Percentiles rank a stretch among this genome's conserved stretches.
Evolutionary conservation across 2,797 vertebrate species (phyloP).

Genomic region (Emys orbicularis): DNA sequence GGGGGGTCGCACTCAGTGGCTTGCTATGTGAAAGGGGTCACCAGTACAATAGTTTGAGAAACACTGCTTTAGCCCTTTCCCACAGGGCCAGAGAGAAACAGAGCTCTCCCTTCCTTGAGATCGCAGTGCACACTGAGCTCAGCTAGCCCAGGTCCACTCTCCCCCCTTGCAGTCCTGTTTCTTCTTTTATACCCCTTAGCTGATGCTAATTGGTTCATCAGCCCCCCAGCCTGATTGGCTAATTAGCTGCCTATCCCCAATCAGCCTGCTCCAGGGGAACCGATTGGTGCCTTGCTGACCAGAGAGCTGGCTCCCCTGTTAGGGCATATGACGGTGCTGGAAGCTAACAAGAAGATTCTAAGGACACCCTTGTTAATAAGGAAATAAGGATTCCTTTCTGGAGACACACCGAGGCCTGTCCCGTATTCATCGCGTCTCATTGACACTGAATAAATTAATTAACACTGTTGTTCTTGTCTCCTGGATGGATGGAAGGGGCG

Average conservation of each 20-base stretch:
- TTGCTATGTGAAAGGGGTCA: too few relatives aligned
- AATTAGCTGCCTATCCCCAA: neutral
- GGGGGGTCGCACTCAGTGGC: too few relatives aligned
- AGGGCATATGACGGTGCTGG: neutral
- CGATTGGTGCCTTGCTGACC: neutral
- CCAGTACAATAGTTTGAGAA: too few relatives aligned
- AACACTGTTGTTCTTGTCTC: neutral
- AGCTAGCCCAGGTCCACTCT: neutral
- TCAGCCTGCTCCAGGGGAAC: neutral
- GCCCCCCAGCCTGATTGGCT: neutral
- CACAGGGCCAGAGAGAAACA: neutral
- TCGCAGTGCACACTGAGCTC: neutral
- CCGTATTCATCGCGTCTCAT: accelerated
- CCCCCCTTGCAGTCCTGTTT: neutral
- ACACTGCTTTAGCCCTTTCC: neutral
- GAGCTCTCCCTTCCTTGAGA: neutral
- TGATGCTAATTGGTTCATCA: neutral
- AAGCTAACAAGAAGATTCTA: neutral
- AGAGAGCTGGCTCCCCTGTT: neutral
- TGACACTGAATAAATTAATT: neutral
- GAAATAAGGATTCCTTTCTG: neutral
- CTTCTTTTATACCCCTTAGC: neutral
- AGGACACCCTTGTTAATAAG: neutral
- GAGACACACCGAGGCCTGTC: neutral
- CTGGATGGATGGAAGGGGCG: too few relatives aligned